These are phyloP conservation scores for Pheosia gnoma DNA, from an alignment of 2,888 invertebrate genomes.

Conservation along the genomic window DNA sequence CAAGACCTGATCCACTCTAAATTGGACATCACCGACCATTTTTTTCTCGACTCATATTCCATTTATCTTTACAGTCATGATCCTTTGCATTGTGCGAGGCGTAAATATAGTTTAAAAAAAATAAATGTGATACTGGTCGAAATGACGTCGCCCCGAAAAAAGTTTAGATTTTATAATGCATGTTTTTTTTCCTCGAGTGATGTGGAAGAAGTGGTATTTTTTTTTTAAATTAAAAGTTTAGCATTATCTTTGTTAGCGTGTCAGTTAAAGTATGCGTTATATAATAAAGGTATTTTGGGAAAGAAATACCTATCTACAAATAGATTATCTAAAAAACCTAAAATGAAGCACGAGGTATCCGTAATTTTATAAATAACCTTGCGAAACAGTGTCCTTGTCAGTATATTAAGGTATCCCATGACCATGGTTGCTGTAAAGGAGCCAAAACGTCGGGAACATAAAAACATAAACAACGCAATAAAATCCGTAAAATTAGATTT, in stretches of 20 bases:
- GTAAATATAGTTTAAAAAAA: conserved; percentile 63
- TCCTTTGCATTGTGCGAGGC: conserved; percentile 69
- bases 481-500: too few species aligned
- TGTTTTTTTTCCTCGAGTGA: conserved; percentile 33
- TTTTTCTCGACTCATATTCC: conserved; percentile 60
- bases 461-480: too few species aligned
- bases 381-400: too few species aligned
- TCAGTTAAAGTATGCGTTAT: background rate
- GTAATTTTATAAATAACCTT: too few species aligned
- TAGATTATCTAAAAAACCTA: background rate
- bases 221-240: background rate
- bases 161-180: conserved; percentile 36
- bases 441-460: too few species aligned
- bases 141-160: conserved; percentile 28
- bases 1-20: conserved; percentile 50
- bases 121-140: conserved; percentile 35
- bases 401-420: too few species aligned
- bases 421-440: too few species aligned
- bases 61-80: conserved; percentile 76
- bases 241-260: background rate
- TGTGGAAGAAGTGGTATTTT: background rate
- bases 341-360: too few species aligned
- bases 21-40: conserved; percentile 62
- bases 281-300: background rate
- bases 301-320: background rate